phyloP scores from a whole-genome alignment of 1,140 invertebrate species.

The Pseudomyrmex dendroicus region DNA sequence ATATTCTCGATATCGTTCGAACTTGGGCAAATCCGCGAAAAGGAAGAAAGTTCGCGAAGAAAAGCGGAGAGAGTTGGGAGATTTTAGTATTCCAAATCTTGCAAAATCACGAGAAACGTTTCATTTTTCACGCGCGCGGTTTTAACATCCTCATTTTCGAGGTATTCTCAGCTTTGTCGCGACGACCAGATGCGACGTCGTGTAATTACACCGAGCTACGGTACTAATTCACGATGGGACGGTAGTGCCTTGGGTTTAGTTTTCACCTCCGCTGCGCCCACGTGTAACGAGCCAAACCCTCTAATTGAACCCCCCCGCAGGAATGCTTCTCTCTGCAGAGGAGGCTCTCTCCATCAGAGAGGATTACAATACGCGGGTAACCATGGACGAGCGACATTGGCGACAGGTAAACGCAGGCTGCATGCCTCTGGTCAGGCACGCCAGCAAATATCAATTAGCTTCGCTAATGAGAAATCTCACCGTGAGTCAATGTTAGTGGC shows the following conservation, averaged over 20 bases:
- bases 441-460: slow-evolving; percentile 65
- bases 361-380: slow-evolving; percentile 70
- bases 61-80: background rate
- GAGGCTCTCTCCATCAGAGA: slow-evolving; percentile 45
- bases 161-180: slow-evolving; percentile 2
- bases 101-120: slow-evolving; percentile 23
- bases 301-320: slow-evolving; percentile 68
- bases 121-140: background rate
- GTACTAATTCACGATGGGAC: slow-evolving; percentile 51
- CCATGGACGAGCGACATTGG: slow-evolving; percentile 63
- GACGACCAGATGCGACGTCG: background rate
- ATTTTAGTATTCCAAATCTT: background rate
- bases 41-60: background rate
- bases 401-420: slow-evolving; percentile 61
- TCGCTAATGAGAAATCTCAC: slow-evolving; percentile 65
- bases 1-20: background rate
- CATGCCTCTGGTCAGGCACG: slow-evolving; percentile 61
- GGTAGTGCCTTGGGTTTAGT: slow-evolving; percentile 62
- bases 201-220: slow-evolving; percentile 54
- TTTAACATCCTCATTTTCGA: background rate
- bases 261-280: slow-evolving; percentile 55
- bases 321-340: slow-evolving; percentile 56
- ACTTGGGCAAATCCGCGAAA: background rate
- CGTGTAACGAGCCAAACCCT: slow-evolving; percentile 66
- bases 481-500: slow-evolving; percentile 42